Base-by-base conservation (phyloP, 2,113 vertebrate genomes). In the Neogale vison region DNA sequence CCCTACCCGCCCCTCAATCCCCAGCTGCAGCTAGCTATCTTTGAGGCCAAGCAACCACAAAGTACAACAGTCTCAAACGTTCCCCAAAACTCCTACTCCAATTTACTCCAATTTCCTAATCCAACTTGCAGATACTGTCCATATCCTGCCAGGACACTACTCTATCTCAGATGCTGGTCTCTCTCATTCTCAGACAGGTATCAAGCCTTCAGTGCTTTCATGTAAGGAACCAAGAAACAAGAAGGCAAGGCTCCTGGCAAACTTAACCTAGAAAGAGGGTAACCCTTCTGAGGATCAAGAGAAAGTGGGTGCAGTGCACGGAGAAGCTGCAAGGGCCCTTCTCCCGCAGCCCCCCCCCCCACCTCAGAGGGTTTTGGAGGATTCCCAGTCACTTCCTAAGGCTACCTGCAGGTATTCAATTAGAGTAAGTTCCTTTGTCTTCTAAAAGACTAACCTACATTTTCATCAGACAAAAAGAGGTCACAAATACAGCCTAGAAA, bases 361-460 rank as follows among this genome's bases (percentile, higher is more conserved):
- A 80, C 55, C 24, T 59, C 15, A n/a, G 74, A 92, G 67, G 67
- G 59, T 55, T 94, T 15, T 5, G 0, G 52, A 93, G 71, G 69
- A 59, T 81, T 90, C 77, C 74, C 84, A 80, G 55, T 61, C 79
- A 88, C 86, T 93, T 93, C 90, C 83, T 79, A 34, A 84, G 8
- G 87, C 77, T 55, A 88, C 80, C 69, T 90, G 63, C 50, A 93
- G 79, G 57, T 76, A 76, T 52, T 83, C 80, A 93, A 90, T 80
- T 92, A 88, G 42, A 86, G 31, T 61, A 89, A 79, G 47, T 96
- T 79, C 50, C 79, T 96, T 92, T 97, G 96, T 96, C 96, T 95
- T 95, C 96, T 95, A 61, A 90, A 96, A 96, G 80, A 94, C 92
- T 97, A 98, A 98, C 98, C 97, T 98, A 98, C 97, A 98, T 98